Conservation (phyloP, 1,140 invertebrate species). For the Diploscapter pachys region DNA sequence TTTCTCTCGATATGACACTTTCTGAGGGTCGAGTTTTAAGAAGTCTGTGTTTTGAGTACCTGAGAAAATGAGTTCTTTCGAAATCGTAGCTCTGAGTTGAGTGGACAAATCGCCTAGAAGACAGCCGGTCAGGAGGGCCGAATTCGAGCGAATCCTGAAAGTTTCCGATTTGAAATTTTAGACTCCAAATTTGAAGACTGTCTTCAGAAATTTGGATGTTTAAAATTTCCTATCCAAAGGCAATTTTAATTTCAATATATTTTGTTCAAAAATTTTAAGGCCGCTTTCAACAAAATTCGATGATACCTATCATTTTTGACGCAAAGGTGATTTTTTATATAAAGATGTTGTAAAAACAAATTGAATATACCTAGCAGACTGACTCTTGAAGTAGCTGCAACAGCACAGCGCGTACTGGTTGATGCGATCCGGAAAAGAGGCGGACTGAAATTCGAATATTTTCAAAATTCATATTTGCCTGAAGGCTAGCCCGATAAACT, state of each 20-base stretch:
- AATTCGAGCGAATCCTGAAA: slow-evolving; percentile 51
- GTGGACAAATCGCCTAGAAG: slow-evolving; percentile 46
- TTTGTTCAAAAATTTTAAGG: no score
- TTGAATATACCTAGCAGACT: background rate
- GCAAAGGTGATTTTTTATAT: background rate
- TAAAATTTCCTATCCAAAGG: no score
- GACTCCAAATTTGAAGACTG: no score
- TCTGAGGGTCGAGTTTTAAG: background rate
- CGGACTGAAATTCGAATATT: slow-evolving; percentile 32
- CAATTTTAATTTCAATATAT: no score
- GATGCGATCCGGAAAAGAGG: slow-evolving; percentile 52
- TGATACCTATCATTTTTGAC: background rate
- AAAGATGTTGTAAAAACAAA: background rate
- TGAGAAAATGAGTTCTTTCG: slow-evolving; percentile 53
- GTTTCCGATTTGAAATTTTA: no score
- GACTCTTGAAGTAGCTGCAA: slow-evolving; percentile 54
- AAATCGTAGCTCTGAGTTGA: slow-evolving; percentile 48
- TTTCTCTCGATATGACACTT: no score
- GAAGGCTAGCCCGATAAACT: background rate
- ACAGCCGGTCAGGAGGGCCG: slow-evolving; percentile 48
- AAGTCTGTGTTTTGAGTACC: slow-evolving; percentile 27
- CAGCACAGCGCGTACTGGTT: slow-evolving; percentile 53
- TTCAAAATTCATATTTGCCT: background rate
- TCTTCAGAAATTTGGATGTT: no score
- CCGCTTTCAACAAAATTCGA: background rate